Evolutionary conservation across 2,888 invertebrate species (phyloP).

Genomic region (Mimachlamys varia): DNA sequence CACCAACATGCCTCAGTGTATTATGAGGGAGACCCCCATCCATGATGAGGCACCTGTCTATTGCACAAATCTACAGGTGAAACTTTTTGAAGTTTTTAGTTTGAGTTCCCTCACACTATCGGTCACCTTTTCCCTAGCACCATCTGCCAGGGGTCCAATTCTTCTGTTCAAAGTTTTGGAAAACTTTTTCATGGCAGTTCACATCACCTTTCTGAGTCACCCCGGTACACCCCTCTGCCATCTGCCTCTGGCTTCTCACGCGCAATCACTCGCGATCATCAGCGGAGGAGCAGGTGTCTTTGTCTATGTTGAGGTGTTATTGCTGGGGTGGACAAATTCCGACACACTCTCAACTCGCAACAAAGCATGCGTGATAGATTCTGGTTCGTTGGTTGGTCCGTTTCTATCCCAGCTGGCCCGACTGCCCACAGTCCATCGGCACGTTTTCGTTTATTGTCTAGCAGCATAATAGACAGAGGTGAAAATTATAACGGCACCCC

Average conservation of each 20-base stretch:
- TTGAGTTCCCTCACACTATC: neutral
- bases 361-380: neutral
- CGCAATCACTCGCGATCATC: neutral
- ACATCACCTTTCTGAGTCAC: neutral
- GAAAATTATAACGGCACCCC: conserved; percentile 1
- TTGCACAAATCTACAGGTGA: neutral
- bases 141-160: neutral
- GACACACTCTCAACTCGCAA: neutral
- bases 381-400: neutral
- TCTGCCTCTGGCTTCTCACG: conserved; percentile 2
- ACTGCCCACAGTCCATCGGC: neutral
- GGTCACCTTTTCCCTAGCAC: neutral
- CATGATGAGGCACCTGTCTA: neutral
- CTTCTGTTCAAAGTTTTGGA: neutral
- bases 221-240: neutral
- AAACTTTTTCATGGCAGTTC: neutral
- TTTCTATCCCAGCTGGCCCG: neutral
- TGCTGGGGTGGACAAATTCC: neutral
- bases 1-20: neutral
- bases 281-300: neutral
- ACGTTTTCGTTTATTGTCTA: conserved; percentile 13
- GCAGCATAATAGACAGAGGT: neutral
- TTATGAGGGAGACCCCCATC: neutral
- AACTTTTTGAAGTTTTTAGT: conserved; percentile 10
- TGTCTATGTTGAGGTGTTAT: neutral